Conservation (phyloP, 1,140 invertebrate species). For the Drosophila quadrilineata region DNA sequence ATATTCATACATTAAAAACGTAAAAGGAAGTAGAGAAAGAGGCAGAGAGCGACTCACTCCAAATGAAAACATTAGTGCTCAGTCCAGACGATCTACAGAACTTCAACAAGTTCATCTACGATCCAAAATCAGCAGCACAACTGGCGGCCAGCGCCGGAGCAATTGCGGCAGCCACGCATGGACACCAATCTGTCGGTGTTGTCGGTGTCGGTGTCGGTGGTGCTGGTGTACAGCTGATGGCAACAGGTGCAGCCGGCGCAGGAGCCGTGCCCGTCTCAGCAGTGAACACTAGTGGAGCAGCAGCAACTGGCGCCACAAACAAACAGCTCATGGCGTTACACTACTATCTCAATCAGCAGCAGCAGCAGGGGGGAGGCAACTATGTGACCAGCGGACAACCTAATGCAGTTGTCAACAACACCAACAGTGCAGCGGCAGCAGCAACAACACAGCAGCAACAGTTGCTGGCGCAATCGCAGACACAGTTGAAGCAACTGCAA, state of each 20-base stretch:
- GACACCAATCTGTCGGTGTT: conserved; percentile 49
- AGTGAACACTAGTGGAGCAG: no score
- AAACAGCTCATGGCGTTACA: conserved; percentile 73
- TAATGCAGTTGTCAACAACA: conserved; percentile 18
- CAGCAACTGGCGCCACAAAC: conserved; percentile 37
- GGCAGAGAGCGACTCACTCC: conserved; percentile 15
- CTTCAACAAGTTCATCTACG: conserved; percentile 78
- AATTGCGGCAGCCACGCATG: conserved; percentile 63
- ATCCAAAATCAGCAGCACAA: conserved; percentile 70
- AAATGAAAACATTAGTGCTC: conserved; percentile 77
- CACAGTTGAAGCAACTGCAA: conserved; percentile 71
- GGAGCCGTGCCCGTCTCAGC: conserved; percentile 12
- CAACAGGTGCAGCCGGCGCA: neutral
- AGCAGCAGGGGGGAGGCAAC: no score
- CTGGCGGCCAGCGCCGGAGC: conserved; percentile 67
- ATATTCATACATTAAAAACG: conserved; percentile 21
- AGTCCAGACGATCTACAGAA: conserved; percentile 76
- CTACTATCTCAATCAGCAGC: conserved; percentile 79
- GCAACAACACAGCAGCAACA: conserved; percentile 59
- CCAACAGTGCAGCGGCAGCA: conserved; percentile 49
- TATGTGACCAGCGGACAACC: conserved; percentile 33
- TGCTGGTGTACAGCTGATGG: conserved; percentile 23
- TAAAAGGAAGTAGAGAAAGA: neutral
- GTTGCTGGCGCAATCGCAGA: conserved; percentile 63
- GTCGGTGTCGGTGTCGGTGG: conserved; percentile 45